phyloP scores from a whole-genome alignment of 23 tunicate species.

The Trididemnum clinides region DNA sequence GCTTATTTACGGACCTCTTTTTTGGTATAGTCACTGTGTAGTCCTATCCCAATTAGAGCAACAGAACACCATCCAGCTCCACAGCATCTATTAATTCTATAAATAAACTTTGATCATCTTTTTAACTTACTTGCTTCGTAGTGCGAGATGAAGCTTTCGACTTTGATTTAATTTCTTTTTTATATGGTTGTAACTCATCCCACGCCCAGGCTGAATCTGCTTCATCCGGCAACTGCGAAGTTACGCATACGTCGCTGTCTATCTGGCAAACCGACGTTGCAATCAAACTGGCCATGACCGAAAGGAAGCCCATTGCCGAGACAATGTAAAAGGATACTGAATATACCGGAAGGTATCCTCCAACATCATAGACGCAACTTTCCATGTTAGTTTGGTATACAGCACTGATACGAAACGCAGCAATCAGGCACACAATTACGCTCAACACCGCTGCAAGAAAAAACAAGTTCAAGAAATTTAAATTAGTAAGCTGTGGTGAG shows the following conservation, averaged over 20 bases:
- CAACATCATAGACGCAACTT: not conserved
- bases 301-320: not conserved
- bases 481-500: no score
- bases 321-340: constrained; percentile 37
- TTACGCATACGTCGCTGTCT: not conserved
- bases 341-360: constrained; percentile 35
- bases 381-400: not conserved
- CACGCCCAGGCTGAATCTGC: not conserved
- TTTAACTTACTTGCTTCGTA: not conserved
- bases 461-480: no score
- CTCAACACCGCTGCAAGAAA: constrained; percentile 19
- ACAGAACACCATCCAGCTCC: no score
- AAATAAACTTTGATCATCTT: no score
- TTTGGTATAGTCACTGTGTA: no score
- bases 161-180: not conserved
- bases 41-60: no score
- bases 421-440: constrained; percentile 26
- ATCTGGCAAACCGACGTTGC: not conserved
- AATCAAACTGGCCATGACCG: constrained; percentile 4
- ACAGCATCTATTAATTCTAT: no score
- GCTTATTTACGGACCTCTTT: no score
- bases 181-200: not conserved
- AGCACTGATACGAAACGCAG: constrained; percentile 29
- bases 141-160: not conserved
- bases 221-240: not conserved